phyloP scores from a whole-genome alignment of 2,888 invertebrate species.

The Nymphalis c-album region DNA sequence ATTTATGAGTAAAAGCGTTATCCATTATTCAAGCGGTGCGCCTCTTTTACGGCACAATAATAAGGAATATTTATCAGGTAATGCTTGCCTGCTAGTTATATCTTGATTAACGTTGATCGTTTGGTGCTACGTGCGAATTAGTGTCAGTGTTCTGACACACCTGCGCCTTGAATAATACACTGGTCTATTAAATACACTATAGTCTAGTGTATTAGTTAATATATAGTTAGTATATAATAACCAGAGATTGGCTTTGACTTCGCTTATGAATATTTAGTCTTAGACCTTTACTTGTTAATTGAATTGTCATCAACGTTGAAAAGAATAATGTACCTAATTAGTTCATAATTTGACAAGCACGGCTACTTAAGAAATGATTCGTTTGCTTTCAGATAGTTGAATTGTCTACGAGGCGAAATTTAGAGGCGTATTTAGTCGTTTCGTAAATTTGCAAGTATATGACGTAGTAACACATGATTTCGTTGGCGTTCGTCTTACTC shows the following conservation, averaged over 20 bases:
- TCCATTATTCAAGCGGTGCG: conserved; percentile 49
- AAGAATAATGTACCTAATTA: no score
- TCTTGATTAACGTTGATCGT: conserved; percentile 63
- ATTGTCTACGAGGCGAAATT: no score
- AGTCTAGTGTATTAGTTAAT: conserved; percentile 20
- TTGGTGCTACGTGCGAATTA: conserved; percentile 62
- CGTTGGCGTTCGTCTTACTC: no score
- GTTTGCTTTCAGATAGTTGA: no score
- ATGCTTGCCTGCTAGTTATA: conserved; percentile 32
- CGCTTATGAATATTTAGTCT: no score
- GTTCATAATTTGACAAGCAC: no score
- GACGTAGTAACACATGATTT: no score
- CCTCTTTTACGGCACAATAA: conserved; percentile 56
- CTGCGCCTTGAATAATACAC: conserved; percentile 52
- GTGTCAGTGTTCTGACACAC: conserved; percentile 57
- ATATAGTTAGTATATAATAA: neutral
- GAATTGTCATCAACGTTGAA: no score
- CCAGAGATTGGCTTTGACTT: neutral
- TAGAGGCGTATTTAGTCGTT: no score
- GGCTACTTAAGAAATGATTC: no score
- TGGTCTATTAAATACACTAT: neutral
- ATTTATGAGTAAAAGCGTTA: conserved; percentile 39
- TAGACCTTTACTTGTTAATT: no score
- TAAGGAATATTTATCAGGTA: conserved; percentile 66
- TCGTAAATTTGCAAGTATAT: no score